Evolutionary conservation across 2,888 invertebrate genomes (phyloP), one percentile per base, ranked within the genome.

Genomic region (Pegoplata infirma): DNA sequence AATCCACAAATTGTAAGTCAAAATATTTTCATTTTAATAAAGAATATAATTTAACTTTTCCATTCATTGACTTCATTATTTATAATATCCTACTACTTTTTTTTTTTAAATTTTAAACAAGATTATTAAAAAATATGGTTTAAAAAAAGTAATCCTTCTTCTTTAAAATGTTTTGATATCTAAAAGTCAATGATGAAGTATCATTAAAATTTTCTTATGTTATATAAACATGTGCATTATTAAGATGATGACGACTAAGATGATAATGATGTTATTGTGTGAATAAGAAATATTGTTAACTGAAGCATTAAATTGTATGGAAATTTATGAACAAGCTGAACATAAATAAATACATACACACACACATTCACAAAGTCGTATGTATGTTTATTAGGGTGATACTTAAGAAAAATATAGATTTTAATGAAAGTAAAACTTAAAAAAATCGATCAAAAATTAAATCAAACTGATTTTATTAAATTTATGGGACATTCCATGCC

Each of bases 241-340:
- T 8, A 51, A 46, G 25, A 53, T 14, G 19, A 47, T 36, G 28
- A 49, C 21, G 51, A 51, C 19, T 16, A n/a, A 10, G 10, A 6
- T 17, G 21, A 23, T 49, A 14, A n/a, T 61, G 55, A 51, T 75
- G 61, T 51, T 59, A 32, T 68, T 63, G 58, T 73, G 25, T 53
- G 49, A 53, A 25, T 40, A 80, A 86, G 84, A 85, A 85, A 88
- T 86, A 88, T 86, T 88, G 88, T 88, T 86, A 86, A 86, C 87
- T 87, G 85, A 86, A 86, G 87, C 88, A 88, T 88, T 89, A 88
- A 88, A 88, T 88, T 88, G 89, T 89, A 88, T 88, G 86, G 84
- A 87, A 89, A 89, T 88, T 88, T 88, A 88, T 88, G 86, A 85
- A 69, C 23, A 73, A 56, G 63, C 49, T 64, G 28, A 76, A 76